A percentile compares a stretch with the other conserved stretches of the same genome.
Evolutionary conservation across 2,888 invertebrate genomes (phyloP).

Genomic region (Linyphia triangularis): DNA sequence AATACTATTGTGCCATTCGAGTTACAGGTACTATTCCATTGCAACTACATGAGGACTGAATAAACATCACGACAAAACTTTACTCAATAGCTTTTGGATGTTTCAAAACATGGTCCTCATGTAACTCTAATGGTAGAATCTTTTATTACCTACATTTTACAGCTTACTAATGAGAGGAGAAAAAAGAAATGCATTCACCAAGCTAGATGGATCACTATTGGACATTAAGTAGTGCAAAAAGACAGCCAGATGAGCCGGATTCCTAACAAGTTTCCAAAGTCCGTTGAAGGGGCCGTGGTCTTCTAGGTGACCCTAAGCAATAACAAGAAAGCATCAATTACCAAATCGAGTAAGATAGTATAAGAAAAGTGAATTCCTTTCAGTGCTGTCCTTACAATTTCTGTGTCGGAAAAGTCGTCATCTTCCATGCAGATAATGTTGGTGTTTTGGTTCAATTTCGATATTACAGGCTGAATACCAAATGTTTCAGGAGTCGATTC

Average conservation of each 20-base stretch:
- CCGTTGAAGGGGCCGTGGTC: conserved; percentile 94
- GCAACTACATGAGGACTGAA: no score
- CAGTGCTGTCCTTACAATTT: conserved; percentile 83
- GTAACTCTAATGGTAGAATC: no score
- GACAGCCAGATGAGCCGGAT: conserved; percentile 94
- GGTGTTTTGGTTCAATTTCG: conserved; percentile 80
- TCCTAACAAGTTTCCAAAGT: conserved; percentile 88
- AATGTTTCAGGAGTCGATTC: conserved; percentile 75
- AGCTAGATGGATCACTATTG: conserved; percentile 89
- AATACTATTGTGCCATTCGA: no score
- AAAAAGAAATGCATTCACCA: conserved; percentile 81
- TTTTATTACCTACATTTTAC: background rate
- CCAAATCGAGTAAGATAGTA: no score
- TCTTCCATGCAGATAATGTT: conserved; percentile 96
- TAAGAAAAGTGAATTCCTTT: background rate
- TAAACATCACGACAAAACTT: no score
- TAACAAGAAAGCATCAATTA: no score
- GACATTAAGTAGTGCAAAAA: conserved; percentile 94
- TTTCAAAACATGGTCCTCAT: no score
- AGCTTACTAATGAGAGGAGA: background rate
- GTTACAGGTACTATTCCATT: no score
- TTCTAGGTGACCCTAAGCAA: conserved; percentile 85
- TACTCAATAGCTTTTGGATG: no score
- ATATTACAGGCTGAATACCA: conserved; percentile 32
- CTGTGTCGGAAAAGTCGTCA: conserved; percentile 93